These are phyloP conservation scores for Axea sp. DNA, from an alignment of 2,888 invertebrate genomes.

Conservation along the genomic window DNA sequence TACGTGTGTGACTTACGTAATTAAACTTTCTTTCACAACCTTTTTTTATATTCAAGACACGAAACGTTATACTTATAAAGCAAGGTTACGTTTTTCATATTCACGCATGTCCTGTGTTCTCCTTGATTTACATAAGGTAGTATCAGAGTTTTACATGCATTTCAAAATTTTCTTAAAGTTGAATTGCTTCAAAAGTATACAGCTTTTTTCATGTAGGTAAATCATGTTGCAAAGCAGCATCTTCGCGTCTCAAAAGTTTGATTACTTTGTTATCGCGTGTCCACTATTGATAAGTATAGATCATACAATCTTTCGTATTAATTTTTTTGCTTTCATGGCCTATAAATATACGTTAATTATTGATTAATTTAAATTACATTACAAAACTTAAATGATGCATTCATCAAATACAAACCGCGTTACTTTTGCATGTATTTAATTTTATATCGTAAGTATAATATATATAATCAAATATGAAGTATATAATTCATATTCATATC, in stretches of 20 bases:
- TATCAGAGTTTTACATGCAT: constrained; percentile 29
- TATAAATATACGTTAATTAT: not conserved
- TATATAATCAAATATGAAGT: no score
- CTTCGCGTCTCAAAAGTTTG: constrained; percentile 20
- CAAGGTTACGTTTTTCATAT: constrained; percentile 28
- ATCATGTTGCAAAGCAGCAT: constrained; percentile 19
- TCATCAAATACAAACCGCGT: no score
- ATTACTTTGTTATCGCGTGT: constrained; percentile 37
- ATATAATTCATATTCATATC: no score
- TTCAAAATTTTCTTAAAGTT: constrained; percentile 35
- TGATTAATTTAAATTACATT: no score
- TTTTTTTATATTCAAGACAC: constrained; percentile 14
- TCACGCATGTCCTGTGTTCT: constrained; percentile 6
- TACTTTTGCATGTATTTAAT: no score
- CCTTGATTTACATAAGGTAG: constrained; percentile 24
- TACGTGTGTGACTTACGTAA: no score
- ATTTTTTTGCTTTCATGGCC: no score
- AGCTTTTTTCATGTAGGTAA: constrained; percentile 13
- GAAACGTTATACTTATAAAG: constrained; percentile 18
- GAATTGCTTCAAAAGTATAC: constrained; percentile 28
- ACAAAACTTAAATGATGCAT: no score
- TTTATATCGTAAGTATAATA: no score
- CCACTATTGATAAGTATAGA: constrained; percentile 15
- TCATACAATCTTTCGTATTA: no score
- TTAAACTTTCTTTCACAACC: no score